phyloP scores from a whole-genome alignment of 2,797 vertebrate genomes.

The Mareca strepera region DNA sequence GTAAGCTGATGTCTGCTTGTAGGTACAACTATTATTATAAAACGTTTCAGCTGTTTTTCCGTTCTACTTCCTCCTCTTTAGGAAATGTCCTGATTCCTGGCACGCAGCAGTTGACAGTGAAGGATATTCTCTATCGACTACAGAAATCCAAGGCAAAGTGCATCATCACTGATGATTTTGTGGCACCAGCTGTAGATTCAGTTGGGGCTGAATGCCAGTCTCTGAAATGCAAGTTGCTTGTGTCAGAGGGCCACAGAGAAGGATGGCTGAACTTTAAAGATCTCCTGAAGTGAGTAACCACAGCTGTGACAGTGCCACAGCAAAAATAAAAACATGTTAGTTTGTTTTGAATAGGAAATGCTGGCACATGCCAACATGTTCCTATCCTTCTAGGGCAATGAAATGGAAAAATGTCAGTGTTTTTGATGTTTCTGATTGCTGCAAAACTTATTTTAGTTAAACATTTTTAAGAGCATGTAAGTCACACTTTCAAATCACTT shows the following conservation, averaged over 20 bases:
- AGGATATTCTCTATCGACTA: slow-evolving; percentile 82
- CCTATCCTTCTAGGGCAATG: neutral
- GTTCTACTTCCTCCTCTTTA: slow-evolving; percentile 37
- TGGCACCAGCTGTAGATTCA: slow-evolving; percentile 79
- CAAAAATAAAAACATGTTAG: neutral
- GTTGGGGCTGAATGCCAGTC: slow-evolving; percentile 75
- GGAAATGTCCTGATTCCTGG: slow-evolving; percentile 83
- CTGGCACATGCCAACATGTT: neutral
- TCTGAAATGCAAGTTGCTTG: slow-evolving; percentile 78
- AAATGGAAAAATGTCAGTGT: neutral
- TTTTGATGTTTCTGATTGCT: neutral
- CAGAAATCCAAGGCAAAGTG: slow-evolving; percentile 82
- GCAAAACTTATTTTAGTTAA: neutral
- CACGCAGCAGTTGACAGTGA: slow-evolving; percentile 82
- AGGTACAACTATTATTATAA: neutral
- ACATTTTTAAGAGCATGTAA: neutral
- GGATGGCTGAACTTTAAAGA: slow-evolving; percentile 81
- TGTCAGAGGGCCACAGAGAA: slow-evolving; percentile 73
- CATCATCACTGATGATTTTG: slow-evolving; percentile 76
- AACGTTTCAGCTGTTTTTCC: neutral
- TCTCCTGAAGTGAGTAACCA: slow-evolving; percentile 72
- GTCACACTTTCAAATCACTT: neutral
- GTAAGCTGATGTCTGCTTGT: neutral
- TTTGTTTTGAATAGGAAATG: neutral
- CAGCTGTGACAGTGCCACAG: neutral